Conservation (phyloP, 1,140 invertebrate genomes). For the Dendrolimus punctatus region DNA sequence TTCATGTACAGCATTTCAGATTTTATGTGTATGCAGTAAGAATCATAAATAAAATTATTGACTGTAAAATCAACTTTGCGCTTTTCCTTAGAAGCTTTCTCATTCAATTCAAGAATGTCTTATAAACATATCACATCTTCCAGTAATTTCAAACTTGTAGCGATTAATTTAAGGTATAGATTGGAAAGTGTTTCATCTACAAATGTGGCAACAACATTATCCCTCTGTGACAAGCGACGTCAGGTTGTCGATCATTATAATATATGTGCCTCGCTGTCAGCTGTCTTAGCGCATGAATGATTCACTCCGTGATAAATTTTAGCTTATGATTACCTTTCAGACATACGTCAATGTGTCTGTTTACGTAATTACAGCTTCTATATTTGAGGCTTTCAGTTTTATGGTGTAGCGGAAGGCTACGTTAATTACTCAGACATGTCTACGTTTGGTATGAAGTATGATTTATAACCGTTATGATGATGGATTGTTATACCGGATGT, state of each 20-base stretch:
- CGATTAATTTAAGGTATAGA: constrained; percentile 10
- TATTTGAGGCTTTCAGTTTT: constrained; percentile 47
- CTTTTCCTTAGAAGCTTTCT: constrained; percentile 52
- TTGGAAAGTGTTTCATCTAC: constrained; percentile 10
- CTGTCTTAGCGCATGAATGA: constrained; percentile 68
- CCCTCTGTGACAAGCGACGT: constrained; percentile 64
- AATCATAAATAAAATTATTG: too few relatives aligned
- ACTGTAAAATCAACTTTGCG: constrained; percentile 32
- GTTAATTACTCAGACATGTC: constrained; percentile 49
- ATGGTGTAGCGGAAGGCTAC: constrained; percentile 42
- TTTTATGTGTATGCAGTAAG: too few relatives aligned
- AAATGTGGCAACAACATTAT: constrained; percentile 61
- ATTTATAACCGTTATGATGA: constrained; percentile 53
- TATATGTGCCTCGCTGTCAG: constrained; percentile 67
- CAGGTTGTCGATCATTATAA: constrained; percentile 70
- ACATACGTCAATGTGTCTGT: constrained; percentile 63
- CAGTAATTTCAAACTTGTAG: too few relatives aligned
- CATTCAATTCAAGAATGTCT: constrained; percentile 34
- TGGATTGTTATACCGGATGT: constrained; percentile 47
- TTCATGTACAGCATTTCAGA: too few relatives aligned
- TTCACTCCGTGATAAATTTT: constrained; percentile 70
- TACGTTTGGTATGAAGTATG: constrained; percentile 33
- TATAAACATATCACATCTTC: too few relatives aligned
- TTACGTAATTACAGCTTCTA: constrained; percentile 60
- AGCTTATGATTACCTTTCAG: constrained; percentile 71